phyloP scores from a whole-genome alignment of 2,888 invertebrate genomes.

The Tenthredo mesomela region DNA sequence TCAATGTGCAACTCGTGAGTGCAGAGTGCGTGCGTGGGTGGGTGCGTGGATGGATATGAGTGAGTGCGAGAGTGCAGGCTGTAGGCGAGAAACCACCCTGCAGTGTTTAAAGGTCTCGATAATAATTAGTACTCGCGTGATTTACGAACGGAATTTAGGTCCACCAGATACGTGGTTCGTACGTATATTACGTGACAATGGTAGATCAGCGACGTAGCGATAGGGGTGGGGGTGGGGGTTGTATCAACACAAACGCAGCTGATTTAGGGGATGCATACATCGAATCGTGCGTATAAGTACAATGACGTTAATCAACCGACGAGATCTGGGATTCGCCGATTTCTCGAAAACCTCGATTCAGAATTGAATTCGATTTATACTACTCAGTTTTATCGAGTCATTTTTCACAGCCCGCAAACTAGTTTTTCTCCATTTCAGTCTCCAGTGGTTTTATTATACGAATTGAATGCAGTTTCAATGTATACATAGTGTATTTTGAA shows the following conservation, averaged over 20 bases:
- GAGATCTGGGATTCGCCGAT: not conserved
- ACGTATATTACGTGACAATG: not conserved
- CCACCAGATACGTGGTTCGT: too few species aligned
- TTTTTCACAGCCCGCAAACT: too few species aligned
- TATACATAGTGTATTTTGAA: too few species aligned
- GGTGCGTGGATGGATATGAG: not conserved
- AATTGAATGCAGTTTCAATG: too few species aligned
- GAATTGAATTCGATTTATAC: too few species aligned
- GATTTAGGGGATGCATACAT: not conserved
- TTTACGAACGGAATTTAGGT: not conserved
- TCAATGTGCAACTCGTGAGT: slow-evolving; percentile 7
- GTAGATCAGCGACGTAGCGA: not conserved
- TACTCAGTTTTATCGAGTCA: too few species aligned
- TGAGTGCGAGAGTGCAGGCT: slow-evolving; percentile 33
- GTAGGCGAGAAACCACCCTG: not conserved
- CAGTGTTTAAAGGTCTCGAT: not conserved
- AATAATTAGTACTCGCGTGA: not conserved
- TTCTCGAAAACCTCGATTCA: too few species aligned
- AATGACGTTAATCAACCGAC: not conserved
- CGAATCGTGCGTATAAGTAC: not conserved
- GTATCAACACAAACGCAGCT: not conserved
- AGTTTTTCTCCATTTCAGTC: too few species aligned
- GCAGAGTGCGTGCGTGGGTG: slow-evolving; percentile 3
- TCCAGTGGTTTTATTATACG: too few species aligned
- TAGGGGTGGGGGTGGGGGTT: not conserved